These are phyloP conservation scores for Peromyscus melanophrys DNA, from an alignment of 2,797 vertebrate species.

Conservation along the genomic window DNA sequence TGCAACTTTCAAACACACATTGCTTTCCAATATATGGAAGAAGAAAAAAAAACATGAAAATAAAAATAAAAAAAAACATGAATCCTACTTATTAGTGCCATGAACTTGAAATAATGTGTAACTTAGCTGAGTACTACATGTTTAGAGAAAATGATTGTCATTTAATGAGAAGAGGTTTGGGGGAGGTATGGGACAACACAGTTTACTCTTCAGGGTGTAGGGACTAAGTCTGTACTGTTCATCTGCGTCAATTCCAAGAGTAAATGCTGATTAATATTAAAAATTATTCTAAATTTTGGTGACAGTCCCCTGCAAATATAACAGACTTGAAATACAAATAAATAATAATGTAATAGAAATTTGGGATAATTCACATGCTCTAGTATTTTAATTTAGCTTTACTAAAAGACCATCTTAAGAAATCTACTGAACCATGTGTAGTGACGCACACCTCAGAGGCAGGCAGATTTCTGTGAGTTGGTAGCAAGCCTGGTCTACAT, in stretches of 20 bases:
- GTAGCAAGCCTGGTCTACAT: no score
- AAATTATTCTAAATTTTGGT: slow-evolving; percentile 35
- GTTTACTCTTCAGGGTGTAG: slow-evolving; percentile 19
- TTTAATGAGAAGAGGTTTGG: slow-evolving; percentile 45
- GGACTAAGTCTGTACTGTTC: not conserved
- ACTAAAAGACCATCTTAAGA: slow-evolving; percentile 45
- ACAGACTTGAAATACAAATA: slow-evolving; percentile 50
- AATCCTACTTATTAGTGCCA: slow-evolving; percentile 7
- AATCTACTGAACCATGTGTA: not conserved
- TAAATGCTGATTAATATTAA: slow-evolving; percentile 24
- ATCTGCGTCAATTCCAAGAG: slow-evolving; percentile 46
- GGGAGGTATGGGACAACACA: not conserved
- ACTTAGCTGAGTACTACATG: not conserved
- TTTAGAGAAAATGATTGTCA: slow-evolving; percentile 27
- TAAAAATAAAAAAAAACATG: not conserved
- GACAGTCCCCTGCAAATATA: slow-evolving; percentile 25
- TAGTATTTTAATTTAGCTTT: slow-evolving; percentile 34
- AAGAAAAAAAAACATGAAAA: not conserved
- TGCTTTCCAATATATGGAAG: slow-evolving; percentile 21
- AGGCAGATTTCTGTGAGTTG: not conserved
- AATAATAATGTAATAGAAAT: slow-evolving; percentile 26
- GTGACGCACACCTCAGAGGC: not conserved
- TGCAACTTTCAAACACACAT: slow-evolving; percentile 31
- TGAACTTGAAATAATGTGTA: slow-evolving; percentile 1
- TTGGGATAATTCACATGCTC: not conserved